These are phyloP conservation scores for Clitarchus hookeri DNA, from an alignment of 2,888 invertebrate species.

Conservation along the genomic window DNA sequence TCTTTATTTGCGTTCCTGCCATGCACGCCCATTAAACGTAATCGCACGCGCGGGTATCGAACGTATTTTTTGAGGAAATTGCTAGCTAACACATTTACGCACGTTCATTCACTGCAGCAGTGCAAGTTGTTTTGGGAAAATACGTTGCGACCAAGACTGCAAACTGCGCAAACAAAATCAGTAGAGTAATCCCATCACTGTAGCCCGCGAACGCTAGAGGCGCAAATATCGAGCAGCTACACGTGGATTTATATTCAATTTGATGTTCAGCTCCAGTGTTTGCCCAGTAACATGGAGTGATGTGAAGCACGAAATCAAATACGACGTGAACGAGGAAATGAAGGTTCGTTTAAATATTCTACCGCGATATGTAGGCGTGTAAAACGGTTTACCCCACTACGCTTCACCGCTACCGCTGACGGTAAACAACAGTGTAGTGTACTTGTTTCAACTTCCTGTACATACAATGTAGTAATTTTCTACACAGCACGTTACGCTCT, in stretches of 20 bases:
- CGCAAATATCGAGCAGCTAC: conserved; percentile 16
- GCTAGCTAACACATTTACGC: background rate
- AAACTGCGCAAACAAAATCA: background rate
- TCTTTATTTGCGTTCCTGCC: background rate
- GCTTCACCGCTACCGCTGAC: too few relatives aligned
- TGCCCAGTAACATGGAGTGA: background rate
- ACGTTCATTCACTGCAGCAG: background rate
- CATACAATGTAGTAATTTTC: too few relatives aligned
- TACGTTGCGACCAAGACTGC: background rate
- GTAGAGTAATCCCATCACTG: background rate
- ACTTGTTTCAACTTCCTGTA: too few relatives aligned
- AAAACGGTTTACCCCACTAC: too few relatives aligned
- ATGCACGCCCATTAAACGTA: background rate
- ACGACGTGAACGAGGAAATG: background rate
- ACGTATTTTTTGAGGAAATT: background rate
- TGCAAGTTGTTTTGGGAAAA: background rate
- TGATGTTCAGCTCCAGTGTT: conserved; percentile 22
- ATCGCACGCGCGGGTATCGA: background rate
- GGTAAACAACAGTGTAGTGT: too few relatives aligned
- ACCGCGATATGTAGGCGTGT: too few relatives aligned
- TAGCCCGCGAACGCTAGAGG: background rate
- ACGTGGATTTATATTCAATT: conserved; percentile 23
- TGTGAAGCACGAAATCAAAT: background rate
- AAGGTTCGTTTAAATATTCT: too few relatives aligned
- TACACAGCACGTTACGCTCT: too few relatives aligned